These are phyloP conservation scores for Apamea sordens DNA, from an alignment of 2,888 invertebrate genomes.

Conservation along the genomic window DNA sequence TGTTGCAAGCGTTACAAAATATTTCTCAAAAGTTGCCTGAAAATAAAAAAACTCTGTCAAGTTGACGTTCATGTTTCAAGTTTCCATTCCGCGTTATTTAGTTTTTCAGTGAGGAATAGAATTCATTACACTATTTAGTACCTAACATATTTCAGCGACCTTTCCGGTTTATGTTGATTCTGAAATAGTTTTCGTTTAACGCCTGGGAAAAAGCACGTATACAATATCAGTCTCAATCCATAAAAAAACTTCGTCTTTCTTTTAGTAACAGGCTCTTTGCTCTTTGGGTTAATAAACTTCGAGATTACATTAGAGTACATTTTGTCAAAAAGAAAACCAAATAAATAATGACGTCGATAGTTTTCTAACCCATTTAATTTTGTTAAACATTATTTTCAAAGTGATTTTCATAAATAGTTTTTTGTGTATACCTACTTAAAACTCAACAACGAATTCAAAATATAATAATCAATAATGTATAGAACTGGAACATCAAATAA, in stretches of 20 bases:
- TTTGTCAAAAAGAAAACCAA: slow-evolving; percentile 38
- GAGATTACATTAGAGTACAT: not conserved
- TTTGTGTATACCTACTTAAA: slow-evolving; percentile 19
- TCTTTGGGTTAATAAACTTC: slow-evolving; percentile 7
- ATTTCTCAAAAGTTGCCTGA: not conserved
- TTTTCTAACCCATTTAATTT: slow-evolving; percentile 56
- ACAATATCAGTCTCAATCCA: too few species aligned
- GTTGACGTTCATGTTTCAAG: not conserved
- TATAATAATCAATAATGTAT: slow-evolving; percentile 7
- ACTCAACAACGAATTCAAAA: slow-evolving; percentile 21
- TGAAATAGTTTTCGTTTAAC: not conserved
- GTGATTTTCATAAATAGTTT: slow-evolving; percentile 47
- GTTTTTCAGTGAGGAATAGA: too few species aligned
- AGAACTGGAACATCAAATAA: slow-evolving; percentile 46
- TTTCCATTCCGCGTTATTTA: not conserved
- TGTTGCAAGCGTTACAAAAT: slow-evolving; percentile 18
- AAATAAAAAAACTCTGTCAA: not conserved
- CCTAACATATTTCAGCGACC: not conserved
- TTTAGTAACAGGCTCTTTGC: not conserved
- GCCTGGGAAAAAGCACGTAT: not conserved
- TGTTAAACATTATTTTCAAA: slow-evolving; percentile 19
- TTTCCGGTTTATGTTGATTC: not conserved
- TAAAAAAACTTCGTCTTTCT: not conserved
- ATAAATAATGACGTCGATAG: slow-evolving; percentile 53
- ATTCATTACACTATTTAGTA: not conserved